Evolutionary conservation across 2,113 vertebrate genomes (phyloP), one percentile per base, ranked within the genome.

Genomic region (Poicephalus gulielmi): DNA sequence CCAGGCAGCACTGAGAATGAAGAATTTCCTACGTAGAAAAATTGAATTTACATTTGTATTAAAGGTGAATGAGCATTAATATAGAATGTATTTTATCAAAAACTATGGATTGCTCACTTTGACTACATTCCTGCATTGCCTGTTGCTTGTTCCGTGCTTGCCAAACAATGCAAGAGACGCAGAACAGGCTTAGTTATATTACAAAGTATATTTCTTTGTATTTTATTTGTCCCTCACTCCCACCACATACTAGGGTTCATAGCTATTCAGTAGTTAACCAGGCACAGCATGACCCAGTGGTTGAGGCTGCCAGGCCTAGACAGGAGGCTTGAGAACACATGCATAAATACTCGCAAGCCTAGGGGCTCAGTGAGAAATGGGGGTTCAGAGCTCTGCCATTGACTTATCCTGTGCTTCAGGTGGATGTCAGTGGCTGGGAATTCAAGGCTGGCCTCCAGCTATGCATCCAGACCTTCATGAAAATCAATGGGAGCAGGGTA

Each of bases 41-140:
- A 94, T 63, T 46, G 84, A 75, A 95, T 97, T 96, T 85, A 83
- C 70, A 7, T 94, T 53, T 88, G 92, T 93, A 95, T 93, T 81
- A 82, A 96, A 92, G 79, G 86, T 93, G 91, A 96, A 92, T 83
- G 75, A 94, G 57, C 79, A 71, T 95, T 94, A 95, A 80, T 94
- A 94, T 74, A 95, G 94, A 95, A 97, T 95, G 90, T 96, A 88
- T 96, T 97, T 96, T 94, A 95, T 93, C 39, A 44, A 83, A 92
- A 95, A 89, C 41, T 50, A 75, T 3, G 74, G 73, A 77, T 95
- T 93, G 81, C 79, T 83, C 94, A 78, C 91, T 93, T 97, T 86
- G 80, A 96, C 96, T 94, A 84, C 84, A 85, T 84, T 93, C 91
- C 67, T 90, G 57, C 90, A 43, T 93, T 89, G 66, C 79, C 24